phyloP scores from a whole-genome alignment of 2,113 vertebrate species.

The Lichenostomus cassidix region DNA sequence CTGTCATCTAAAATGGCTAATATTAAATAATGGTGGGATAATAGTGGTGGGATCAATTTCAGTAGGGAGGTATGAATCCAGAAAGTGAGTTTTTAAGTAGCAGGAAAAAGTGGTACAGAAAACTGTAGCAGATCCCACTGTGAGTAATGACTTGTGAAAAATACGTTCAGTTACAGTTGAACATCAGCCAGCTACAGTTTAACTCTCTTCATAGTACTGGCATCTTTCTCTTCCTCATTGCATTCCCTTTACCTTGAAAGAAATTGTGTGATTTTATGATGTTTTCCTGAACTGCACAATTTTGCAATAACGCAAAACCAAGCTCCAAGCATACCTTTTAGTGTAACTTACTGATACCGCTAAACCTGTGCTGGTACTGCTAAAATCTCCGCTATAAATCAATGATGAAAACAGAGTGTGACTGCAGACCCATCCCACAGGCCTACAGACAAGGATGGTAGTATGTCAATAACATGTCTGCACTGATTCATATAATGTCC shows the following conservation, averaged over 20 bases:
- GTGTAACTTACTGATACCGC: not conserved
- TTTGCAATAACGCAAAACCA: not conserved
- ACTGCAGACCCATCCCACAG: not conserved
- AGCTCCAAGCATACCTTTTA: not conserved
- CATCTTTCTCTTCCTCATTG: not conserved
- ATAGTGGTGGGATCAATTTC: not conserved
- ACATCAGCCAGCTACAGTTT: not conserved
- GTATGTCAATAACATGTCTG: not conserved
- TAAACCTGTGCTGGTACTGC: not conserved
- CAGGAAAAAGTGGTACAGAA: not conserved
- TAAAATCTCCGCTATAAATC: not conserved
- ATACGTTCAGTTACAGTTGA: not conserved
- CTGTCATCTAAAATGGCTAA: not conserved
- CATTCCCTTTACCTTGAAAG: not conserved
- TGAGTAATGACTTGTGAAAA: not conserved
- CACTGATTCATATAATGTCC: not conserved
- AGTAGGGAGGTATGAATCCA: not conserved
- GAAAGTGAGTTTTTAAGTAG: not conserved
- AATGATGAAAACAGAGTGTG: not conserved
- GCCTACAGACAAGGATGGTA: not conserved
- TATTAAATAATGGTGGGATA: not conserved
- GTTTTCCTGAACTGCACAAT: not conserved
- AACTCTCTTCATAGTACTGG: not conserved
- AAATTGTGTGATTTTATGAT: not conserved
- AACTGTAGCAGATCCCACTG: not conserved